phyloP scores from a whole-genome alignment of 2,797 vertebrate species.

The Acanthurus lineatus region DNA sequence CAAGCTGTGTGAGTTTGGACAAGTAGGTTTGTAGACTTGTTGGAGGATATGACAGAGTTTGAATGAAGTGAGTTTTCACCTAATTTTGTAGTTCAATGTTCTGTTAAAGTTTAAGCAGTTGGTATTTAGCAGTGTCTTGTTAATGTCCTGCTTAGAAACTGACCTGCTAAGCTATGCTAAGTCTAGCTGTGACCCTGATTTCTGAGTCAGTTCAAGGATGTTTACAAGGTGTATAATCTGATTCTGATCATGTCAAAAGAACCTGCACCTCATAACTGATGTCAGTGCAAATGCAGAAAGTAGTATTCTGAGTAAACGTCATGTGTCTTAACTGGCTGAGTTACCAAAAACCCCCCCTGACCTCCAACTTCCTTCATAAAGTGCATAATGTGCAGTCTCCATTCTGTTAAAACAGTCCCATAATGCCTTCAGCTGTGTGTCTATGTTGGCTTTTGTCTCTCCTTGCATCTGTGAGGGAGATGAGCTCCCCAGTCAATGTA shows the following conservation, averaged over 20 bases:
- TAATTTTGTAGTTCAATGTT: not conserved
- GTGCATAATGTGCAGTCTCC: constrained; percentile 38
- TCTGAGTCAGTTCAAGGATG: not conserved
- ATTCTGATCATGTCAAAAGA: not conserved
- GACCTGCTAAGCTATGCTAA: too few relatives aligned
- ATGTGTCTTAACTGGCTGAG: constrained; percentile 29
- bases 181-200: not conserved
- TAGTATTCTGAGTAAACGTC: constrained; percentile 20
- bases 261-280: not conserved
- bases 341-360: constrained; percentile 16
- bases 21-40: not conserved
- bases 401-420: constrained; percentile 6
- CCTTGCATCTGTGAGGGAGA: constrained; percentile 56
- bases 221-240: not conserved
- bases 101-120: not conserved
- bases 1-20: not conserved
- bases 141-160: constrained; percentile 68
- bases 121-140: constrained; percentile 63
- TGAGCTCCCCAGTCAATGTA: constrained; percentile 62
- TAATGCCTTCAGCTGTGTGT: constrained; percentile 43
- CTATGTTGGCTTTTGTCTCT: constrained; percentile 59
- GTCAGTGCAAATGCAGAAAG: too few relatives aligned
- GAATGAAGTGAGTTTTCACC: not conserved
- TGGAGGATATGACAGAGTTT: not conserved
- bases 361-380: constrained; percentile 36